These are phyloP conservation scores for Sebastes vulpes DNA, from an alignment of 2,797 vertebrate genomes.

Conservation along the genomic window DNA sequence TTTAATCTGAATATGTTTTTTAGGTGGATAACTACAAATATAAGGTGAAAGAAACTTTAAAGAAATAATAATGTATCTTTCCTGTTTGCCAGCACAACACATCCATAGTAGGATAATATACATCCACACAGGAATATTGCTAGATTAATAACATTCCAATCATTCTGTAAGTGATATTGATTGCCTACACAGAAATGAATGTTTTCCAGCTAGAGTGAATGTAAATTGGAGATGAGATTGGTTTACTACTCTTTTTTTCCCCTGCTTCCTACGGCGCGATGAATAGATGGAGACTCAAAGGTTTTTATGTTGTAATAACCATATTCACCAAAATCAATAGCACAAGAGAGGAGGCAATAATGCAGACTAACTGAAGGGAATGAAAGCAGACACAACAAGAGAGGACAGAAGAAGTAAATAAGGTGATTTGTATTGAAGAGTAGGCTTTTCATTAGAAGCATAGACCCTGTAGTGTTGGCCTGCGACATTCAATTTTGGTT, in stretches of 20 bases:
- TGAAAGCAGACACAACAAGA: constrained; percentile 92
- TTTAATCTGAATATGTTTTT: constrained; percentile 3
- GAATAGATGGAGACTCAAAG: constrained; percentile 83
- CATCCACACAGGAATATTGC: constrained; percentile 55
- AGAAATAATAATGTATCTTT: constrained; percentile 44
- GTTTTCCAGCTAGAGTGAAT: constrained; percentile 94
- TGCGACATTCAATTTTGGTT: constrained; percentile 87
- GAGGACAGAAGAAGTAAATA: constrained; percentile 85
- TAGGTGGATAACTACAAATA: background rate
- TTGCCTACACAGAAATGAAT: constrained; percentile 92
- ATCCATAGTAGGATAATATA: constrained; percentile 85
- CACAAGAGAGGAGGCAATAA: constrained; percentile 93
- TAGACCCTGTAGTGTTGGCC: constrained; percentile 86
- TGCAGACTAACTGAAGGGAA: constrained; percentile 94
- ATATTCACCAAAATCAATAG: constrained; percentile 97
- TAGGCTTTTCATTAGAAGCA: constrained; percentile 93
- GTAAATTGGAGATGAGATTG: constrained; percentile 95
- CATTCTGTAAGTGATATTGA: constrained; percentile 85
- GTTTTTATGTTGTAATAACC: constrained; percentile 94
- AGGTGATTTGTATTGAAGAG: constrained; percentile 94
- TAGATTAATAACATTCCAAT: constrained; percentile 72
- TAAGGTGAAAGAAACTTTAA: constrained; percentile 8
- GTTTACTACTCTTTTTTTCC: constrained; percentile 86
- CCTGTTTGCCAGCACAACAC: constrained; percentile 85
- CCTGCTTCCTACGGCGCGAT: constrained; percentile 77